Base-by-base conservation (phyloP, 2,888 invertebrate species). In the Limenitis camilla region DNA sequence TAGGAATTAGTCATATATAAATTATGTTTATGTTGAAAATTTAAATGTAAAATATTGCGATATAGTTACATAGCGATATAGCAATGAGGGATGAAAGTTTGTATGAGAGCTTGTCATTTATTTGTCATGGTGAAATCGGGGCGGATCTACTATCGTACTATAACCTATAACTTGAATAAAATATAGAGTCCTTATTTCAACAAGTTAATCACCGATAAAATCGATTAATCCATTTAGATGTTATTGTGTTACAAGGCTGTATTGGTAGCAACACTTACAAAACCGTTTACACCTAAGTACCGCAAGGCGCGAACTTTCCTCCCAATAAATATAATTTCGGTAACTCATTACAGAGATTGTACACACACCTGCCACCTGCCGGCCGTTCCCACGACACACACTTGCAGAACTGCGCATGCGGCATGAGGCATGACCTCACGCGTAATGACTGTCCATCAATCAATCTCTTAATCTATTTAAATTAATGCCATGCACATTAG, bases 311-410 rank as follows among this genome's bases (percentile, higher is more conserved):
- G 36, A 45, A 45, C 36, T 45, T 45, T 45, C 36, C 45, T 45
- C 33, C 19, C 39, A 45, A 51, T 45, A 30, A 44, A 29, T 28
- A 45, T 35, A 33, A 51, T 40, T 40, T 19, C 28, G 19, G 30
- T 47, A 8, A 19, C 32, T 51, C 40, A 35, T 51, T 51, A 51
- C 50, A 19, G 40, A 35, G 50, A 50, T 50, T 44, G 36, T 29
- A 44, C 50, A 29, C 43, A 68, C 82, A 81, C 81, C 82, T 82
- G 82, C 70, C 82, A 81, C 81, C 82, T 82, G 82, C 70, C 67
- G 62, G 61, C 57, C 63, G 68, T 80, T 82, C 82, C 75, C 82
- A 82, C 82, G 78, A 62, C 45, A 30, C 44, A 47, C 47, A 43
- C 43, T 43, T 31, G 43, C 11, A 35, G 45, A 40, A 50, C 42